Base-by-base conservation (phyloP, 2,888 invertebrate genomes). In the Resseliella maxima region DNA sequence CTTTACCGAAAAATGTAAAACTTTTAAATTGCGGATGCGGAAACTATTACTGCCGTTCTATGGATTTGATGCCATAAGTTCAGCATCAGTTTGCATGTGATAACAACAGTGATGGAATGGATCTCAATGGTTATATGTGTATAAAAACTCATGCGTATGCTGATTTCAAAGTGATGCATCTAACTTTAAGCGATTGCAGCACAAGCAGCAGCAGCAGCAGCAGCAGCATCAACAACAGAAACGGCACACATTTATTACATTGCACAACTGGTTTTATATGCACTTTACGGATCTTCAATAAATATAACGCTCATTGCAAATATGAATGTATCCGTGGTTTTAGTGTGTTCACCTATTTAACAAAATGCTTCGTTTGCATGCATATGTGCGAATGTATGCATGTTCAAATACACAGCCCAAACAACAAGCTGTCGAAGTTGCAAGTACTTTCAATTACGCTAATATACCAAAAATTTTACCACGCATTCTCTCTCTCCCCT, bases 61-160 rank as follows among this genome's bases (percentile, higher is more conserved):
- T 72, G 72, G 31, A 72, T 72, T 72, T 72, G 72, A 72, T 72
- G 72, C 72, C 72, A 72, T 72, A 72, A 72, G 31, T 72, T 72
- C 27, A 72, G 72, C 72, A 31, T 72, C 31, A 72, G 72, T 72
- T 72, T n/a, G 31, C 27, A 72, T 72, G 31, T 72, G 72, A 72
- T 72, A 31, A 31, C 72, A 72, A 50, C 46, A 50, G 46, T 15
- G 59, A 59, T 2, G n/a, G 24, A 59, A 59, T 24, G 59, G 18
- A 50, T 72, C 31, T 27, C n/a, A 3, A 21, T 31, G 12, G 35
- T 18, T 72, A 72, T 72, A n/a, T n/a, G n/a, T n/a, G 2, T 72
- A 31, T 35, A 72, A 12, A 72, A 31, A 72, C 31, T n/a, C 12
- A 72, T 72, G 31, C 31, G 72, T 31, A 72, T 72, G 72, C 12